Base-by-base conservation (phyloP, 2,888 invertebrate genomes). In the Pyrrhia umbra region DNA sequence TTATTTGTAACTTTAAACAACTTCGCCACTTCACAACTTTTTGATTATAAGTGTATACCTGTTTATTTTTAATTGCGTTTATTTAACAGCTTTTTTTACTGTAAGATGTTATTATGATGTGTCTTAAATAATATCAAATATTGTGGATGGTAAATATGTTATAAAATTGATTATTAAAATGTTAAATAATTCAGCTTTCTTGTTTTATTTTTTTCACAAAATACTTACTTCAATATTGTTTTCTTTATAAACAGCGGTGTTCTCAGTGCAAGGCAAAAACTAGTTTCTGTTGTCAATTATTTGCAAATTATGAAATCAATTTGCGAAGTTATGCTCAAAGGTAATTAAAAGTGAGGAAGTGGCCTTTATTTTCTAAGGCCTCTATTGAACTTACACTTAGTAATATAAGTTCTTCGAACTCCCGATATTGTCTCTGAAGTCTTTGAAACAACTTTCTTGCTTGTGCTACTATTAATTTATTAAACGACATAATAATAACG, bases 321-420 rank as follows among this genome's bases (percentile, higher is more conserved):
- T 70, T 40, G 25, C 27, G 9, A 49, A 61, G 47, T 61, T 56
- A 37, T 45, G 16, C 30, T 72, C 51, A 60, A 74, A 74, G 52
- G 42, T 63, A 68, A 73, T 72, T 68, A 59, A 57, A 63, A 68
- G 34, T 58, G 43, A 56, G 40, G 34, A 52, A 63, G 37, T 52
- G 20, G 21, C 18, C 23, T 52, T 62, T 70, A 39, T 54, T 50
- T 60, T 43, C 46, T 72, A 58, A 63, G 43, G 47, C 45, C 46
- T 63, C 43, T 30, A 46, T 62, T 37, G 13, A 62, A 67, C 20
- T 60, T 43, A 18, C 18, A 52, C 16, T 30, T 20, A 16, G 61
- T 46, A 54, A 58, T 46, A 50, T 23, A 54, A 71, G 42, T 66
- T 71, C 23, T 23, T 21, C 0, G 34, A 47, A 62, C 60, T 55